Percentiles rank a stretch among this genome's conserved stretches.
Conservation (phyloP, 2,888 invertebrate genomes). For the Hydrotaea cyrtoneurina region DNA sequence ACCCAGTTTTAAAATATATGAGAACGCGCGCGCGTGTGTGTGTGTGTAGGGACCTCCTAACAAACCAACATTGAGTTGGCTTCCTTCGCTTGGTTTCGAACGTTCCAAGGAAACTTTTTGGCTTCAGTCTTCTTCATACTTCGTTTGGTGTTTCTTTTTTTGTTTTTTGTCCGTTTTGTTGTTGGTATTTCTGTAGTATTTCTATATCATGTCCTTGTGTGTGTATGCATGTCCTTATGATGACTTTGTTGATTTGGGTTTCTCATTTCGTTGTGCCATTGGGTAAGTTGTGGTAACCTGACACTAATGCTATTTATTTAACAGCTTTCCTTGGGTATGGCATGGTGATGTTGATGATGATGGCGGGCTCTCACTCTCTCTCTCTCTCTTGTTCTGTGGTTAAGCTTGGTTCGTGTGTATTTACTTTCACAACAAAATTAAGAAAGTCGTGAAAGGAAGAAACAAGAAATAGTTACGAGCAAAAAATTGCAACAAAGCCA, state of each 20-base stretch:
- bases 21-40: background rate
- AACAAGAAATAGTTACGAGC: background rate
- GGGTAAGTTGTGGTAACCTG: conserved; percentile 50
- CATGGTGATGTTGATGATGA: too few species aligned
- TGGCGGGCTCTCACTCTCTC: background rate
- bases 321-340: conserved; percentile 35
- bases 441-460: background rate
- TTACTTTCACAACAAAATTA: conserved; percentile 51
- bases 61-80: conserved; percentile 49
- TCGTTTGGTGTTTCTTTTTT: background rate
- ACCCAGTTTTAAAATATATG: conserved; percentile 55
- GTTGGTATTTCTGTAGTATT: conserved; percentile 3
- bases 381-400: background rate
- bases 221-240: conserved; percentile 48
- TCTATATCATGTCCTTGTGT: background rate
- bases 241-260: conserved; percentile 48
- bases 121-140: conserved; percentile 50
- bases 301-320: conserved; percentile 64
- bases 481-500: background rate
- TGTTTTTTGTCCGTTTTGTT: background rate
- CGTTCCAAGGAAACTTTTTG: conserved; percentile 57
- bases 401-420: background rate
- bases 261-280: conserved; percentile 8
- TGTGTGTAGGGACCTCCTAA: conserved; percentile 22
- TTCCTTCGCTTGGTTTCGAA: conserved; percentile 52